Conservation (phyloP, 2,888 invertebrate genomes). For the Sinohyriopsis cumingii region DNA sequence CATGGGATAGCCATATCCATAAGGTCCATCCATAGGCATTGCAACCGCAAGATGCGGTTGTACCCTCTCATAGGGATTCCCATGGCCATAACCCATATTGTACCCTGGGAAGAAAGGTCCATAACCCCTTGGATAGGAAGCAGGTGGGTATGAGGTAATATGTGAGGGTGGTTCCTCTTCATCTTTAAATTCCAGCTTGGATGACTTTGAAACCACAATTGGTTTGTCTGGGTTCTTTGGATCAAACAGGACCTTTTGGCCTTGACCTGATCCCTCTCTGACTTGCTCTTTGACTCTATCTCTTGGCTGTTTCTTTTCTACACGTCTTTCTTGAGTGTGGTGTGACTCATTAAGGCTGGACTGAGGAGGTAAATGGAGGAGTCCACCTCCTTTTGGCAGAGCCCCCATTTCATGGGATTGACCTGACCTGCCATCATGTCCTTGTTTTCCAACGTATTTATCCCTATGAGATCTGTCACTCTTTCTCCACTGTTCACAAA, state of each 20-base stretch:
- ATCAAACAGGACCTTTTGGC: slow-evolving; percentile 61
- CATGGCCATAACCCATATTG: slow-evolving; percentile 26
- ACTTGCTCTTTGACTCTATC: slow-evolving; percentile 9
- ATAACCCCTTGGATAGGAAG: slow-evolving; percentile 5
- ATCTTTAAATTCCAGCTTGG: slow-evolving; percentile 50
- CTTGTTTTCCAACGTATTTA: slow-evolving; percentile 6
- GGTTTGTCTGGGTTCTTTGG: slow-evolving; percentile 66
- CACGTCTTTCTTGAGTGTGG: not conserved
- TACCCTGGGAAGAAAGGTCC: slow-evolving; percentile 21
- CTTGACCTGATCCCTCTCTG: slow-evolving; percentile 30
- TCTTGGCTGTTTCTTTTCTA: slow-evolving; percentile 1
- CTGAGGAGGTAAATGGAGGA: slow-evolving; percentile 42
- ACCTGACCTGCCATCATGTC: slow-evolving; percentile 1
- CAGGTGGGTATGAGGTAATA: slow-evolving; percentile 23
- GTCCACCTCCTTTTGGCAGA: slow-evolving; percentile 36
- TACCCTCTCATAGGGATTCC: slow-evolving; percentile 27
- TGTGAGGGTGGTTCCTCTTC: slow-evolving; percentile 37
- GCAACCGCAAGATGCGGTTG: slow-evolving; percentile 25
- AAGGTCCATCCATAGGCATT: slow-evolving; percentile 2
- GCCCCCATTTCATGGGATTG: slow-evolving; percentile 6
- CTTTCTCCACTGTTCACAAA: slow-evolving; percentile 1
- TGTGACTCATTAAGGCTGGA: slow-evolving; percentile 7
- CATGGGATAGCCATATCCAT: slow-evolving; percentile 34
- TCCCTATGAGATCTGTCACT: slow-evolving; percentile 14
- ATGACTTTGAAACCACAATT: slow-evolving; percentile 45